Evolutionary conservation across 2,113 vertebrate species (phyloP).

Genomic region (Elanus axillaris): DNA sequence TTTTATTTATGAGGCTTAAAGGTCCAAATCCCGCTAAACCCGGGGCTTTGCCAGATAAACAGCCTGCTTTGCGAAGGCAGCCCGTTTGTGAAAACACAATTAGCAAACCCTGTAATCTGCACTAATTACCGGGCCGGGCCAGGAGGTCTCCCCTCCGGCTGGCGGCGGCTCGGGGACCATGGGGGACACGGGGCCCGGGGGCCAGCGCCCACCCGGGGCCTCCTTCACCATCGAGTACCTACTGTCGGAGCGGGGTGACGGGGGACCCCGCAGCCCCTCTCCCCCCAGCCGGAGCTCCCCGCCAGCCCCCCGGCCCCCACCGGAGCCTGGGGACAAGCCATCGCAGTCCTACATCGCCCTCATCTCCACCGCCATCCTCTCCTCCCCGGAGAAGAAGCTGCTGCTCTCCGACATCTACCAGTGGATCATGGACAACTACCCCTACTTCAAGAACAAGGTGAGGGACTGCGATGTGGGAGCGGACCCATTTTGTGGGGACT

Average conservation of each 20-base stretch:
- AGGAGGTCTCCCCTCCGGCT: background rate
- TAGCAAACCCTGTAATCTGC: conserved; percentile 64
- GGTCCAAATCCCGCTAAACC: conserved; percentile 63
- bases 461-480: rapidly evolving
- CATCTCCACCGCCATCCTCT: conserved; percentile 83
- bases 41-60: conserved; percentile 67
- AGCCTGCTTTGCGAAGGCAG: conserved; percentile 61
- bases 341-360: conserved; percentile 82
- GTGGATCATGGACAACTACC: conserved; percentile 86
- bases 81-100: conserved; percentile 70
- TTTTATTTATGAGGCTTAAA: conserved; percentile 69
- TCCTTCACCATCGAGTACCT: conserved; percentile 82
- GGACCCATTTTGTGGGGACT: rapidly evolving
- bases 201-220: conserved; percentile 31
- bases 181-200: background rate
- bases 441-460: conserved; percentile 86
- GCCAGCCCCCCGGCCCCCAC: background rate
- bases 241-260: conserved; percentile 34
- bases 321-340: conserved; percentile 68
- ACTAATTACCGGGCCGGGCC: conserved; percentile 21
- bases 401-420: conserved; percentile 86
- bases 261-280: background rate
- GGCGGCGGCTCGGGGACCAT: background rate
- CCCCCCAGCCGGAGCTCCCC: background rate
- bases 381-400: conserved; percentile 80